Conservation (phyloP, 2,797 vertebrate genomes). For the Lagodon rhomboides region DNA sequence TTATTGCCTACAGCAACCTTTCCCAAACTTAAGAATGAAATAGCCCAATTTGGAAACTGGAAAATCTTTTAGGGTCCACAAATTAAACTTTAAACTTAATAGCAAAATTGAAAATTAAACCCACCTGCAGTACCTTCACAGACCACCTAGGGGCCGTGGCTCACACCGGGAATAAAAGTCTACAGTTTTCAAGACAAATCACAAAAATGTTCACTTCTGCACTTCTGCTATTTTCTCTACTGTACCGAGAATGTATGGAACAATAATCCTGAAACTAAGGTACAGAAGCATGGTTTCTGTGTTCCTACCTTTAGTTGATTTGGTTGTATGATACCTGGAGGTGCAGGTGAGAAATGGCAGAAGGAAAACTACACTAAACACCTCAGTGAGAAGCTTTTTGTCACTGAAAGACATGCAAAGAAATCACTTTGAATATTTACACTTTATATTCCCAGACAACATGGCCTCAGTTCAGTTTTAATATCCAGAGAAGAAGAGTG, state of each 20-base stretch:
- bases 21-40: too few relatives aligned
- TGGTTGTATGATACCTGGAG: background rate
- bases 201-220: background rate
- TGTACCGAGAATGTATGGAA: too few relatives aligned
- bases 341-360: background rate
- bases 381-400: background rate
- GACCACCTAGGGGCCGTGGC: too few relatives aligned
- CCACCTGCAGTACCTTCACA: too few relatives aligned
- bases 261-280: background rate
- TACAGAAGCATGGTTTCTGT: background rate
- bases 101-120: too few relatives aligned
- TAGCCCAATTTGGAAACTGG: too few relatives aligned
- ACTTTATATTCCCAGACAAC: background rate
- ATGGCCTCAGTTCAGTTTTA: conserved; percentile 3
- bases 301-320: background rate
- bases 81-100: too few relatives aligned
- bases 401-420: background rate
- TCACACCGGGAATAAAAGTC: background rate
- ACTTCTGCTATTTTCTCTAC: too few relatives aligned
- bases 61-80: too few relatives aligned
- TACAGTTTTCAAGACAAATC: background rate
- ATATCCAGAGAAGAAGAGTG: background rate
- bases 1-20: background rate
- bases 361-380: background rate
- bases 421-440: background rate